These are phyloP conservation scores for Drosophila lacicola DNA, from an alignment of 2,888 invertebrate genomes.

Conservation along the genomic window DNA sequence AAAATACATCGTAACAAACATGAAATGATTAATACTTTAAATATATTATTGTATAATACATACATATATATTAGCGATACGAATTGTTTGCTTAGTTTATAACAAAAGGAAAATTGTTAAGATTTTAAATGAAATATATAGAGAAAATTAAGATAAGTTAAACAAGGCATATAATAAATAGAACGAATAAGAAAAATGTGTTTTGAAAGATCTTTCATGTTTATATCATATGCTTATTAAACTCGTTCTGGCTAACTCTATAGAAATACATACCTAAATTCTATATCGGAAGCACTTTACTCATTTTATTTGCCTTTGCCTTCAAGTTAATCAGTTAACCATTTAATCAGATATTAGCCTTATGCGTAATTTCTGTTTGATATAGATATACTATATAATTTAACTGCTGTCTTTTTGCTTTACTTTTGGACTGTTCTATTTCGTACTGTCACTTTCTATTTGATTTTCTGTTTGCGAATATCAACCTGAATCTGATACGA, in stretches of 20 bases:
- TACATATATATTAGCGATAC: slow-evolving; percentile 33
- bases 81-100: no score
- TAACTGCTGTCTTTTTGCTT: slow-evolving; percentile 13
- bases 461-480: slow-evolving; percentile 21
- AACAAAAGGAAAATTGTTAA: no score
- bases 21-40: slow-evolving; percentile 51
- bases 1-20: slow-evolving; percentile 77
- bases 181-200: no score
- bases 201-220: slow-evolving; percentile 7
- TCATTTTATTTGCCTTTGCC: slow-evolving; percentile 76
- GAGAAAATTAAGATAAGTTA: not conserved
- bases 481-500: slow-evolving; percentile 63
- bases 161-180: not conserved
- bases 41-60: slow-evolving; percentile 36
- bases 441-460: slow-evolving; percentile 28
- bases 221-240: slow-evolving; percentile 32
- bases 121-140: slow-evolving; percentile 20
- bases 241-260: slow-evolving; percentile 41
- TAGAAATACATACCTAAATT: slow-evolving; percentile 61
- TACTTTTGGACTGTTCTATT: slow-evolving; percentile 26
- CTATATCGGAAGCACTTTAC: slow-evolving; percentile 77
- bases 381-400: slow-evolving; percentile 2
- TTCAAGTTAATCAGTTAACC: slow-evolving; percentile 47
- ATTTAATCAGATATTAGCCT: slow-evolving; percentile 36
- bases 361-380: slow-evolving; percentile 21